Percentiles rank a stretch among this genome's conserved stretches.
Evolutionary conservation across 2,113 vertebrate genomes (phyloP).

Genomic region (Butorides virescens): DNA sequence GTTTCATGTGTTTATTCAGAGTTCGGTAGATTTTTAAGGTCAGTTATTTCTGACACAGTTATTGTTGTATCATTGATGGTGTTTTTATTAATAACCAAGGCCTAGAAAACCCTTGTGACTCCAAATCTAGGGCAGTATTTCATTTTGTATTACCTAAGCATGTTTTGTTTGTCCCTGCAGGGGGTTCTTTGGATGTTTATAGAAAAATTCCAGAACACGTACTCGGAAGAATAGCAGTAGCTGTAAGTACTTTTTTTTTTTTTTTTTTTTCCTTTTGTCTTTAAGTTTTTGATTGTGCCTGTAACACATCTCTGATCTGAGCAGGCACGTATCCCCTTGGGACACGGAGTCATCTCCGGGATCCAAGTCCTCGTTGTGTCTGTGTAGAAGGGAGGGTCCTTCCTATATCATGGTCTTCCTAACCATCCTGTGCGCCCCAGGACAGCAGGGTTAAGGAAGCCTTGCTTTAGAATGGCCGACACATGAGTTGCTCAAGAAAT

Average conservation of each 20-base stretch:
- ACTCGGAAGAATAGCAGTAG: constrained; percentile 91
- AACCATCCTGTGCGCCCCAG: not conserved
- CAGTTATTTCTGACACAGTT: not conserved
- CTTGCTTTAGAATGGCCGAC: not conserved
- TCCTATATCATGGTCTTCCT: not conserved
- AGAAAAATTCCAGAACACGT: constrained; percentile 94
- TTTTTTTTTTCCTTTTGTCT: not conserved
- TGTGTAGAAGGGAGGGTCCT: not conserved
- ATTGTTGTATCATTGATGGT: not conserved
- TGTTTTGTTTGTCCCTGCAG: constrained; percentile 73
- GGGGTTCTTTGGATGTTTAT: constrained; percentile 96
- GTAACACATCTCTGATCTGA: not conserved
- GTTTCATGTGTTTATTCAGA: not conserved
- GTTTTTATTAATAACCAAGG: constrained; percentile 45
- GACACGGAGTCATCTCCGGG: not conserved
- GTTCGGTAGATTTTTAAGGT: not conserved
- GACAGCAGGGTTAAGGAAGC: not conserved
- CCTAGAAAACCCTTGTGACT: not conserved
- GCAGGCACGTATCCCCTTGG: fast-evolving
- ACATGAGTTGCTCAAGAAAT: not conserved
- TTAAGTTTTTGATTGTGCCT: fast-evolving
- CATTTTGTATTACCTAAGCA: not conserved
- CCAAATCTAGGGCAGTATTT: constrained; percentile 36
- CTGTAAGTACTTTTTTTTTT: constrained; percentile 80
- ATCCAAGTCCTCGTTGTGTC: not conserved